Evolutionary conservation across 64 coral and sea anemone genomes (phyloP).

Genomic region (Orbicella faveolata): DNA sequence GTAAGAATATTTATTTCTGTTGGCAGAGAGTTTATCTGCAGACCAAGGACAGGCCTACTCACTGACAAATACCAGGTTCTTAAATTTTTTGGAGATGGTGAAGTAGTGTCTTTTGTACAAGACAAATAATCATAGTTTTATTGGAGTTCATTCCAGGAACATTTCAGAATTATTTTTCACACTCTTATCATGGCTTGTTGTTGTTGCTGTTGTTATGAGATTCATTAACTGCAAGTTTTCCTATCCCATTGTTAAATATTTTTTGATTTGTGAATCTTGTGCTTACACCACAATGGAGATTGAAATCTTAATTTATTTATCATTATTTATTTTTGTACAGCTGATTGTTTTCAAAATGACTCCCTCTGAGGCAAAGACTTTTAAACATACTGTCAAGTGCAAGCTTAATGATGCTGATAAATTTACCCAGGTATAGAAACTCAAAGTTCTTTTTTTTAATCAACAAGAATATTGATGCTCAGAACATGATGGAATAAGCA

Average conservation of each 20-base stretch:
- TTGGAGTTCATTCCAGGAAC: background rate
- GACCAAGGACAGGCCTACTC: conserved; percentile 76
- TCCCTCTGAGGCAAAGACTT: conserved; percentile 51
- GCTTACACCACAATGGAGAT: background rate
- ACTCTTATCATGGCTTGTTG: no score
- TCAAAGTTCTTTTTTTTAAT: background rate
- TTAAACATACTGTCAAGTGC: conserved; percentile 49
- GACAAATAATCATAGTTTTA: background rate
- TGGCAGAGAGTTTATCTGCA: conserved; percentile 79
- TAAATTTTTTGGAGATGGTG: background rate
- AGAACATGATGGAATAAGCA: no score
- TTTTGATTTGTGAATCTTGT: no score
- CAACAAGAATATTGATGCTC: no score
- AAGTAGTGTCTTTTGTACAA: no score
- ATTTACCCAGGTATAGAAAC: conserved; percentile 71
- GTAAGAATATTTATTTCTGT: background rate
- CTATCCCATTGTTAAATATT: no score
- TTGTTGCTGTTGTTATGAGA: no score
- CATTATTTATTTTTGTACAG: conserved; percentile 41
- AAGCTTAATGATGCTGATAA: conserved; percentile 87
- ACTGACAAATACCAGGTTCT: conserved; percentile 87
- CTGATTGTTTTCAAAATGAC: conserved; percentile 75
- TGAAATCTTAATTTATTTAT: background rate
- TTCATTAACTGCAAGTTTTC: no score
- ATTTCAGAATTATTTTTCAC: no score